Conservation (phyloP, 30 jellyfish, hydroid and myxozoan species). For the Chironex yamaguchii region DNA sequence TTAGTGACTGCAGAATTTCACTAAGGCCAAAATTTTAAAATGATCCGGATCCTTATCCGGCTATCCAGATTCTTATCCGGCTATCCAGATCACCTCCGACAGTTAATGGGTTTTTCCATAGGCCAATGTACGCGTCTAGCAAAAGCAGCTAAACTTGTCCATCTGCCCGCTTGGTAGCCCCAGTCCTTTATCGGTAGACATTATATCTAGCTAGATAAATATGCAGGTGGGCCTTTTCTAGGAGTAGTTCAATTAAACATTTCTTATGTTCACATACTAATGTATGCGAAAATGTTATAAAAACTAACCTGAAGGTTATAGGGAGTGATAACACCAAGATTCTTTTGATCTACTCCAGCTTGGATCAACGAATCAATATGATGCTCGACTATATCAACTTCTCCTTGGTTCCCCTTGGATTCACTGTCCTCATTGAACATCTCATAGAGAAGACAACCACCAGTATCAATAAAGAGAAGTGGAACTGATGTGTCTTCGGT, state of each 20-base stretch:
- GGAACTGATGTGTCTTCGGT: slow-evolving; percentile 81
- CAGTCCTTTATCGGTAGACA: no score
- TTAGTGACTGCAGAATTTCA: no score
- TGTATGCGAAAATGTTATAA: neutral
- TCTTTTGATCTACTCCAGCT: slow-evolving; percentile 80
- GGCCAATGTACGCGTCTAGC: no score
- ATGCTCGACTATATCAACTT: slow-evolving; percentile 68
- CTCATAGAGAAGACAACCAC: slow-evolving; percentile 90
- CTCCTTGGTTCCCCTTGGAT: slow-evolving; percentile 91
- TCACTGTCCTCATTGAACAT: slow-evolving; percentile 72
- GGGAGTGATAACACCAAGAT: slow-evolving; percentile 93
- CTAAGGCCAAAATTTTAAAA: no score
- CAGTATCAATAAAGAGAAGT: slow-evolving; percentile 86
- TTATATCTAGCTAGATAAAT: no score
- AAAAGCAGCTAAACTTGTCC: no score
- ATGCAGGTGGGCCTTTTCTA: no score
- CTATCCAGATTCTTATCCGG: no score
- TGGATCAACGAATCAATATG: slow-evolving; percentile 78
- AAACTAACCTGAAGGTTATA: slow-evolving; percentile 86
- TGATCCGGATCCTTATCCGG: no score
- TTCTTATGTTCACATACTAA: neutral
- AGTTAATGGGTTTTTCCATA: no score
- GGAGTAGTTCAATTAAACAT: neutral
- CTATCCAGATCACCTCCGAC: no score
- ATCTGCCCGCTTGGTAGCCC: no score